phyloP scores from a whole-genome alignment of 1,140 invertebrate genomes.

The Centruroides vittatus region DNA sequence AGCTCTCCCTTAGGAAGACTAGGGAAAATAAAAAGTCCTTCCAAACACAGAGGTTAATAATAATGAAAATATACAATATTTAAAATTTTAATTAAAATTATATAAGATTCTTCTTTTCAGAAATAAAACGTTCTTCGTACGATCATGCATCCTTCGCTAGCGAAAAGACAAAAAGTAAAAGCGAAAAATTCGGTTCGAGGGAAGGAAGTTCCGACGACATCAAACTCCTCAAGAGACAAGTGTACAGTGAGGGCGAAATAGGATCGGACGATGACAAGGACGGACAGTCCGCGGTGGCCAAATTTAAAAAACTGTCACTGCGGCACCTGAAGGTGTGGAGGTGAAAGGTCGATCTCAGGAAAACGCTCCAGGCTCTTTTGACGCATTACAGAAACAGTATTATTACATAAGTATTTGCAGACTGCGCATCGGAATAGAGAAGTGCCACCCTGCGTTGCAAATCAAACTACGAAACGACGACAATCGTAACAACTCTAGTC shows the following conservation, averaged over 20 bases:
- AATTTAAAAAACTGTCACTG: constrained; percentile 9
- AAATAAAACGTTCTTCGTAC: neutral
- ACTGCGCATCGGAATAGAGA: too few species aligned
- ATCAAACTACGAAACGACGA: too few species aligned
- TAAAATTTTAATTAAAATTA: neutral
- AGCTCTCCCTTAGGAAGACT: constrained; percentile 3
- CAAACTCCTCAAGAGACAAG: constrained; percentile 1
- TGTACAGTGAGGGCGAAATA: constrained; percentile 9
- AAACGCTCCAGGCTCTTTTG: too few species aligned
- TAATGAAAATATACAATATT: neutral
- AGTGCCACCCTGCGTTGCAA: too few species aligned
- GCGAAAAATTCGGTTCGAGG: too few species aligned
- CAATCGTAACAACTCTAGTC: too few species aligned
- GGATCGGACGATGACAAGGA: neutral
- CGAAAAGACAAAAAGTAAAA: too few species aligned
- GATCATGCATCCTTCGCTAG: too few species aligned
- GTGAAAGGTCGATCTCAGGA: constrained; percentile 2
- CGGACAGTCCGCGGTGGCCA: constrained; percentile 2
- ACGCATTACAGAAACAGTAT: too few species aligned
- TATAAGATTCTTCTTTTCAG: neutral
- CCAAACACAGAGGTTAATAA: neutral
- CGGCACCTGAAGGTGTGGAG: constrained; percentile 13
- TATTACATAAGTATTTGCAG: too few species aligned
- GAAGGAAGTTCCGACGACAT: neutral
- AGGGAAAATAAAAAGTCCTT: constrained; percentile 3